phyloP scores from a whole-genome alignment of 2,113 vertebrate genomes.

The Climacteris rufus region DNA sequence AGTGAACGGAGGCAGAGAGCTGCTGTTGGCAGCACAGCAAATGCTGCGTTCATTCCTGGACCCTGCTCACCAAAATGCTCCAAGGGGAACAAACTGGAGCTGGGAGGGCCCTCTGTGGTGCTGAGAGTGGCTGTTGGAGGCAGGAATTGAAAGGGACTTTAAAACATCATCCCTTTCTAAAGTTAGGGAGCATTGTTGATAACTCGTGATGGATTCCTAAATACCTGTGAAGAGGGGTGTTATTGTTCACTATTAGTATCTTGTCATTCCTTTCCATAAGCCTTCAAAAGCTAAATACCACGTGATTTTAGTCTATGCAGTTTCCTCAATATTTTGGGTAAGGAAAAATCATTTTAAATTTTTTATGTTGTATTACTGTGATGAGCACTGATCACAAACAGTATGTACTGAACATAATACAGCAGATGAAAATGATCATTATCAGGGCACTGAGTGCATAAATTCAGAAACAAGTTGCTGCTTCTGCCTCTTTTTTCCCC shows the following conservation, averaged over 20 bases:
- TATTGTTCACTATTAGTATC: background rate
- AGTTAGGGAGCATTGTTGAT: background rate
- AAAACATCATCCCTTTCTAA: background rate
- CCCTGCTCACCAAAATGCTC: background rate
- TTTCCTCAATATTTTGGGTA: background rate
- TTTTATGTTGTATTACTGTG: background rate
- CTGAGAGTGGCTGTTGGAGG: background rate
- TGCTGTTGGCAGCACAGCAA: background rate
- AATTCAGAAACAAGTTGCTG: background rate
- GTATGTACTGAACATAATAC: background rate
- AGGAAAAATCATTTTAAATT: background rate
- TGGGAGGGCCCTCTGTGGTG: background rate
- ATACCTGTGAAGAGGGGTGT: background rate
- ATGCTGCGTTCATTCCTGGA: background rate
- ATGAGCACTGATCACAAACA: background rate
- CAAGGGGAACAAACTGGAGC: background rate
- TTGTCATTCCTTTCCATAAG: background rate
- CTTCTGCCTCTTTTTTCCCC: accelerated
- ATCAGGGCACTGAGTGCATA: background rate
- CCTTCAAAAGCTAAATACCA: background rate
- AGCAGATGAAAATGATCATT: background rate
- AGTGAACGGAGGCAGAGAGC: background rate
- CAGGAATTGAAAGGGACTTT: background rate
- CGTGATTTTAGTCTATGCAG: background rate
- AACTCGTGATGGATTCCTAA: background rate